These are phyloP conservation scores for Todiramphus chloris DNA, from an alignment of 2,113 vertebrate species.

Conservation along the genomic window DNA sequence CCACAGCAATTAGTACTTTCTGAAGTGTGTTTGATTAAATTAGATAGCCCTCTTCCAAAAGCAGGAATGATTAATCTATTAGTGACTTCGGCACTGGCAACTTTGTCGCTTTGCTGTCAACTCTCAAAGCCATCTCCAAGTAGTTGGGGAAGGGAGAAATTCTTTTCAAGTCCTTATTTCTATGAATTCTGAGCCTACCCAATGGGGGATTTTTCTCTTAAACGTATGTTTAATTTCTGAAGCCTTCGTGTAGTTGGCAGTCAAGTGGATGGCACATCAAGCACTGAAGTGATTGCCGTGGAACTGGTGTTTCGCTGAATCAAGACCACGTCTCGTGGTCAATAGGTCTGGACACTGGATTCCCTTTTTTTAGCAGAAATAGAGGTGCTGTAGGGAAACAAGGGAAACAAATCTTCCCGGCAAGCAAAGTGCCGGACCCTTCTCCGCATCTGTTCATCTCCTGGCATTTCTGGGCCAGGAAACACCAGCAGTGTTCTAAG, in stretches of 20 bases:
- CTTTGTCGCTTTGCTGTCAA: not conserved
- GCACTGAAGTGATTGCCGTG: not conserved
- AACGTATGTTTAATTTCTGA: not conserved
- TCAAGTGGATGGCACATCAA: not conserved
- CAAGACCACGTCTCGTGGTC: not conserved
- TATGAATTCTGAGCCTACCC: not conserved
- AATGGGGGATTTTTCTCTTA: not conserved
- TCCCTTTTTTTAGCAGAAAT: not conserved
- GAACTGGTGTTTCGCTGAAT: not conserved
- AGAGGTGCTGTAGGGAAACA: not conserved
- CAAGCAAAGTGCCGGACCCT: not conserved
- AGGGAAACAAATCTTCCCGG: not conserved
- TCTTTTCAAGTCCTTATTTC: not conserved
- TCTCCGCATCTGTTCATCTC: not conserved
- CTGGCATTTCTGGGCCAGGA: not conserved
- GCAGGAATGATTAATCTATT: not conserved
- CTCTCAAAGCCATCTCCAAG: not conserved
- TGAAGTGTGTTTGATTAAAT: not conserved
- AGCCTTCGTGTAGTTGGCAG: not conserved
- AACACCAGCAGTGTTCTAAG: rapidly evolving
- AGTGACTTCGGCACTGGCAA: not conserved
- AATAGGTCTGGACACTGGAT: not conserved
- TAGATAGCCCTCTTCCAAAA: not conserved
- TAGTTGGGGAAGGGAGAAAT: not conserved
- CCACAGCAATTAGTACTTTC: conserved; percentile 1